Conservation (phyloP, 53 echinoderm and acorn worm genomes). For the Antedon mediterranea region DNA sequence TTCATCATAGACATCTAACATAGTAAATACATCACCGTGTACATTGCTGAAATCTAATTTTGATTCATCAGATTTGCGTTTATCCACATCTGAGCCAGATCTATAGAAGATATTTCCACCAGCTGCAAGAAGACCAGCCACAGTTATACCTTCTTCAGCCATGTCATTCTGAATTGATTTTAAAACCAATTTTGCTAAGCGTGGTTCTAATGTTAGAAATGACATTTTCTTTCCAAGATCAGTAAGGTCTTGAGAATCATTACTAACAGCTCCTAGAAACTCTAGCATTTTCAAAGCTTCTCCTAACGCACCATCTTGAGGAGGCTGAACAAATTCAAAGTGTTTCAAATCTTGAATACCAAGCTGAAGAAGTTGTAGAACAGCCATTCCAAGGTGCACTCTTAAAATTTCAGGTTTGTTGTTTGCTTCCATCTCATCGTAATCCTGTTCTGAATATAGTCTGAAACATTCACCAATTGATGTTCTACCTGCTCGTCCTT, state of each 20-base stretch:
- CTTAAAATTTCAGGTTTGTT: conserved; percentile 36
- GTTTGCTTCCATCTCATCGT: conserved; percentile 13
- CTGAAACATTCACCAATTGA: conserved; percentile 26
- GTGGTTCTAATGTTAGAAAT: conserved; percentile 22
- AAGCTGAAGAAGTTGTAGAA: conserved; percentile 32
- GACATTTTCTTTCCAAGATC: conserved; percentile 29
- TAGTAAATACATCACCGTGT: conserved; percentile 29
- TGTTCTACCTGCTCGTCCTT: conserved; percentile 34
- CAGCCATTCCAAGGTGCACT: conserved; percentile 44
- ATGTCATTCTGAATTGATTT: conserved; percentile 13
- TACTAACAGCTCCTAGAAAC: conserved; percentile 27
- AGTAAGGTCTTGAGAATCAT: conserved; percentile 10
- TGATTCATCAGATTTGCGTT: conserved; percentile 22
- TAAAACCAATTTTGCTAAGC: conserved; percentile 34
- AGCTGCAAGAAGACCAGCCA: conserved; percentile 32
- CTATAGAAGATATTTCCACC: conserved; percentile 31
- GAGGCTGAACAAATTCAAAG: conserved; percentile 38
- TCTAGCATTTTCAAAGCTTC: conserved; percentile 23
- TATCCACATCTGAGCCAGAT: conserved; percentile 29
- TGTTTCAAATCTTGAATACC: conserved; percentile 28
- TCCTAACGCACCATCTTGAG: conserved; percentile 20
- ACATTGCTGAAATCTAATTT: conserved; percentile 27
- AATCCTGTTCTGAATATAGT: conserved; percentile 23
- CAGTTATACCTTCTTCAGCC: conserved; percentile 17
- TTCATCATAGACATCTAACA: conserved; percentile 23